Evolutionary conservation across 1,140 invertebrate genomes (phyloP), one percentile per base, ranked within the genome.

Genomic region (Heterodera schachtii): DNA sequence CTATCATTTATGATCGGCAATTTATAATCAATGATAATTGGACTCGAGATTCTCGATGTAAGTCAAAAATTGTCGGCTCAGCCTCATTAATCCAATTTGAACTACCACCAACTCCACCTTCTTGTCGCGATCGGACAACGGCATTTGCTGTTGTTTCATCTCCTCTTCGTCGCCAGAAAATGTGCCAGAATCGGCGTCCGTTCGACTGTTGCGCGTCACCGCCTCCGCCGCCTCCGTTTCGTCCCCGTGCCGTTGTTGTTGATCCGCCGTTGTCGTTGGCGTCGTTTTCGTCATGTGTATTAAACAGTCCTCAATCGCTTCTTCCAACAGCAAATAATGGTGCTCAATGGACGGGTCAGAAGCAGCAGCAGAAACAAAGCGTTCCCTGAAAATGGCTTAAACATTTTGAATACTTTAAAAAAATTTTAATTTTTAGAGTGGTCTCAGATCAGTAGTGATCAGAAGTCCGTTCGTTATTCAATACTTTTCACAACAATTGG

Each of bases 81-180:
- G 31, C 31, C 31, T 52, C 6, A 52, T 11, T 52, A 52, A 7
- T 69, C 16, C 16, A 19, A 31, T 31, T 0, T 31, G 31, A 31
- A 31, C 31, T 31, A 31, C 31, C 31, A 31, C 31, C 31, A 31
- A 31, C 31, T 31, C 31, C 67, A 69, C 74, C 4, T 46, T 31
- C 8, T 78, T 77, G 8, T 78, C 2, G 16, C 2, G 57, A 41
- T 21, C 44, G 31, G 31, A 31, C 0, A 78, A 11, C 57, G 21
- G 44, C 75, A 60, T 13, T 13, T 76, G 3, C 9, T n/a, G 66
- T 31, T 49, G 9, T 21, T 44, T 47, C 64, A 70, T 78, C 11
- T 67, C 76, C 2, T 67, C 79, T 21, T 80, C 79, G n/a, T 70
- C 69, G 31, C 21, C 79, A 21, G 79, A 80, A 80, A 75, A 80